Conservation (phyloP, 2,113 vertebrate species). For the Hassar affinis region DNA sequence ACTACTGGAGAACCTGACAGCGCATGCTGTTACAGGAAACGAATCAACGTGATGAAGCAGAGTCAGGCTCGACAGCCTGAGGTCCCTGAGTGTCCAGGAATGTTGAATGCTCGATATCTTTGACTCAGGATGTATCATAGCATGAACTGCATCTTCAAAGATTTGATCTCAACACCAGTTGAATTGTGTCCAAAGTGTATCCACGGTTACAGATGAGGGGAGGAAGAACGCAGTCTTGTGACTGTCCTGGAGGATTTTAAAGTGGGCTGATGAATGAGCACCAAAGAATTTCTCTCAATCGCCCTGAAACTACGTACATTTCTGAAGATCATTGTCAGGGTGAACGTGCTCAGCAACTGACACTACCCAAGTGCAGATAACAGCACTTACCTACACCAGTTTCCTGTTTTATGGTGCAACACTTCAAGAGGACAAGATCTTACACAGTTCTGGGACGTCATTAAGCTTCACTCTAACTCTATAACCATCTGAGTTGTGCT, state of each 20-base stretch:
- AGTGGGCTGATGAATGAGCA: neutral
- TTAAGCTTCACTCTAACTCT: neutral
- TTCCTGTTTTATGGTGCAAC: neutral
- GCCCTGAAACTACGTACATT: neutral
- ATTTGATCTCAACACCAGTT: too few relatives aligned
- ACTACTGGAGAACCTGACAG: too few relatives aligned
- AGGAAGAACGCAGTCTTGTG: neutral
- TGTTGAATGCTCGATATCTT: too few relatives aligned
- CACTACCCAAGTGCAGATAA: too few relatives aligned
- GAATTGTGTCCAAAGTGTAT: neutral
- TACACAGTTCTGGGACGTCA: neutral
- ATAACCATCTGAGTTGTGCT: neutral
- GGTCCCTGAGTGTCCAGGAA: too few relatives aligned
- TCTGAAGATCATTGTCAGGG: neutral
- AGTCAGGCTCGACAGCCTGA: too few relatives aligned
- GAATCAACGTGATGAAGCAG: too few relatives aligned
- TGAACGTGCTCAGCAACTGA: too few relatives aligned
- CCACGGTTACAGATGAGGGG: neutral
- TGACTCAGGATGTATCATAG: too few relatives aligned
- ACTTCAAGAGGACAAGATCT: neutral
- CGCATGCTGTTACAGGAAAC: fast-evolving
- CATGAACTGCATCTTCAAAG: too few relatives aligned
- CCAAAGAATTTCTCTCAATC: neutral
- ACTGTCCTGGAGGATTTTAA: neutral
- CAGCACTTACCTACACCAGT: neutral